Conservation (phyloP, 2,113 vertebrate species). For the Zingel zingel region DNA sequence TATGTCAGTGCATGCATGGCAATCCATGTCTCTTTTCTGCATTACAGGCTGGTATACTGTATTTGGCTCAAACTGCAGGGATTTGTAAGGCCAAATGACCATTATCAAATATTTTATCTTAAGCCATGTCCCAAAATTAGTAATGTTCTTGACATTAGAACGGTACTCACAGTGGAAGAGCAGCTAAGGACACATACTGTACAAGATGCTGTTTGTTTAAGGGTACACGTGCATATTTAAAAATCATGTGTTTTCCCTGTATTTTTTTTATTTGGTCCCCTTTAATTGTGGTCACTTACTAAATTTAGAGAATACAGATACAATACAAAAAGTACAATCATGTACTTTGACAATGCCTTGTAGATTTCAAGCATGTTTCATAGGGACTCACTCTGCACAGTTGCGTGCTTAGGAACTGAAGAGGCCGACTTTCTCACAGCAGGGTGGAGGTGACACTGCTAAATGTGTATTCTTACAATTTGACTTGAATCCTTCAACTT, state of each 20-base stretch:
- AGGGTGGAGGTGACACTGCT: background rate
- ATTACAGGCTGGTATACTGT: slow-evolving; percentile 1
- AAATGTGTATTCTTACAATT: slow-evolving; percentile 7
- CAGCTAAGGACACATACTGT: background rate
- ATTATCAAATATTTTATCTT: slow-evolving; percentile 16
- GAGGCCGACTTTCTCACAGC: background rate
- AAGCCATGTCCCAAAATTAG: background rate
- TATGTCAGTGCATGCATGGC: slow-evolving; percentile 40
- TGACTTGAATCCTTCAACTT: slow-evolving; percentile 8
- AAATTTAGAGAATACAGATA: background rate
- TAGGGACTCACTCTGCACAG: background rate
- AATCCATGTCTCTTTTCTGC: slow-evolving; percentile 20
- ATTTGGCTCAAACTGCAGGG: background rate
- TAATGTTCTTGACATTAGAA: background rate
- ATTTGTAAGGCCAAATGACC: background rate
- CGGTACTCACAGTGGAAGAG: background rate
- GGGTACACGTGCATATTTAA: background rate
- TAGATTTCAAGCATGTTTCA: slow-evolving; percentile 10
- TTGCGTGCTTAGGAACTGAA: slow-evolving; percentile 26
- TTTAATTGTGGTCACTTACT: background rate
- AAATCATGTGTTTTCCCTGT: background rate
- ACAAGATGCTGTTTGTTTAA: background rate
- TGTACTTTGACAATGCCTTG: background rate
- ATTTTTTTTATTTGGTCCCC: background rate
- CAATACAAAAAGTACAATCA: background rate